Percentiles rank a stretch among this genome's conserved stretches.
These are phyloP conservation scores for Tokudaia muenninki DNA, from an alignment of 2,797 vertebrate genomes.

Conservation along the genomic window DNA sequence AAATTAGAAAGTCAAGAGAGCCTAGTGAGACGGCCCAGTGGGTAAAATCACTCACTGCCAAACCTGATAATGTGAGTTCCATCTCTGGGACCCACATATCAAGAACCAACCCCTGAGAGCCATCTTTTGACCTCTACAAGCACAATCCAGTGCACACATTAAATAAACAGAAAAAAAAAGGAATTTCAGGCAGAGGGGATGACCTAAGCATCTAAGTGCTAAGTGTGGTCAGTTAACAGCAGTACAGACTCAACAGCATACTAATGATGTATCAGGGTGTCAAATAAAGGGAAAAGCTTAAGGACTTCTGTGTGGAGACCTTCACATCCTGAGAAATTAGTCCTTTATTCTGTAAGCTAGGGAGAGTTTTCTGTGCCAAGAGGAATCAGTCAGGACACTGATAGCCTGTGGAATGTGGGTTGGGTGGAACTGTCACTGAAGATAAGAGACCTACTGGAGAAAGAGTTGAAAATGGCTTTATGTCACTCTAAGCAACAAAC, in stretches of 20 bases:
- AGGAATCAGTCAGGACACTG: rapidly evolving
- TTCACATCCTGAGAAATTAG: not conserved
- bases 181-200: not conserved
- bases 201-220: rapidly evolving
- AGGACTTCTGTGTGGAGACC: not conserved
- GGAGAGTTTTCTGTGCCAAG: not conserved
- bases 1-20: not conserved
- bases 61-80: not conserved
- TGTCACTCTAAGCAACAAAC: not conserved
- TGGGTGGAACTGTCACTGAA: not conserved
- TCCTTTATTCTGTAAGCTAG: not conserved
- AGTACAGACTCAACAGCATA: not conserved
- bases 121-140: not conserved
- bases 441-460: not conserved
- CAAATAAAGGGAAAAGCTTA: not conserved
- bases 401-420: no score
- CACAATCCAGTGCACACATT: not conserved
- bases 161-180: not conserved
- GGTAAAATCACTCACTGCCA: not conserved
- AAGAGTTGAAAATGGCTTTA: not conserved
- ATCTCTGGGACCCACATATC: not conserved
- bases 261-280: no score
- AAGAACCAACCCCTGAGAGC: not conserved
- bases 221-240: not conserved
- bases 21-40: not conserved